These are phyloP conservation scores for Scaptodrosophila latifasciaeformis DNA, from an alignment of 2,888 invertebrate species.

Conservation along the genomic window DNA sequence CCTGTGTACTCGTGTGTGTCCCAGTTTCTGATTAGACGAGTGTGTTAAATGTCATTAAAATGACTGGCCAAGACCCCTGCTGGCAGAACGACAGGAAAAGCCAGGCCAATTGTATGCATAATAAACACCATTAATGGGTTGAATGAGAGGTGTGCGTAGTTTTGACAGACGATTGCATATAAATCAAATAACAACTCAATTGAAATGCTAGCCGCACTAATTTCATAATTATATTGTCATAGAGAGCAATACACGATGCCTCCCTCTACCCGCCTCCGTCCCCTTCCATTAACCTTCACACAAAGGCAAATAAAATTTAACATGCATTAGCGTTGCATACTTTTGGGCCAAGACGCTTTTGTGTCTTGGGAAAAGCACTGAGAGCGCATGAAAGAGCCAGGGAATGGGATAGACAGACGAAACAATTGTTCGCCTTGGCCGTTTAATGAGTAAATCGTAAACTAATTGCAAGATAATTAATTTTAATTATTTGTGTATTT, in stretches of 20 bases:
- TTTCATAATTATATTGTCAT: slow-evolving; percentile 53
- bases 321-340: slow-evolving; percentile 22
- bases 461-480: slow-evolving; percentile 66
- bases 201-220: slow-evolving; percentile 57
- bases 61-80: slow-evolving; percentile 33
- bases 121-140: slow-evolving; percentile 52
- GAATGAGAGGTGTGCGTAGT: slow-evolving; percentile 12
- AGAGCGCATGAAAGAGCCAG: background rate
- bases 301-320: background rate
- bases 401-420: no score
- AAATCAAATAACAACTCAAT: slow-evolving; percentile 62
- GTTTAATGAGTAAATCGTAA: slow-evolving; percentile 64
- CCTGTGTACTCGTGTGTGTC: no score
- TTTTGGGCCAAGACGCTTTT: slow-evolving; percentile 16
- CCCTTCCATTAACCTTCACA: background rate
- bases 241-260: background rate
- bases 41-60: slow-evolving; percentile 56
- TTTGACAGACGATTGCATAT: slow-evolving; percentile 43
- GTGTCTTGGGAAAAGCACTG: background rate
- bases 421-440: background rate
- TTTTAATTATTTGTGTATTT: slow-evolving; percentile 67
- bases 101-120: slow-evolving; percentile 54
- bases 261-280: background rate
- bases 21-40: slow-evolving; percentile 23
- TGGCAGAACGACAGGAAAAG: slow-evolving; percentile 46